phyloP scores from a whole-genome alignment of 2,797 vertebrate species.

The Sebastes kiyomatsui region DNA sequence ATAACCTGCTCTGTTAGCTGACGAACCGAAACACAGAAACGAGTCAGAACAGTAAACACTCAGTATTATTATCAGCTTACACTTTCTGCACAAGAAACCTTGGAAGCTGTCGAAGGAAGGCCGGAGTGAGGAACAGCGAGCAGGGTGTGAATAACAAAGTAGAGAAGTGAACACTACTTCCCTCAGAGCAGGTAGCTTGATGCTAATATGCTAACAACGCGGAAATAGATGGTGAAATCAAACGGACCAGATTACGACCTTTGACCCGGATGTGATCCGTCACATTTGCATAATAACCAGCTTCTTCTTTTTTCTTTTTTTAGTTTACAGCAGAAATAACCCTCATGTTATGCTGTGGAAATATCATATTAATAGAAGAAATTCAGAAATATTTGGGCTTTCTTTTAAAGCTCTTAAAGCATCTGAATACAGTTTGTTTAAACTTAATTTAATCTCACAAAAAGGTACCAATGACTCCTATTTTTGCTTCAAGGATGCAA shows the following conservation, averaged over 20 bases:
- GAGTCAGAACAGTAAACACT: background rate
- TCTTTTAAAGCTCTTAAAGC: background rate
- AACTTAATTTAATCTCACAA: background rate
- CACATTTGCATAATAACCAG: accelerated
- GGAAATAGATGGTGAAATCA: conserved; percentile 41
- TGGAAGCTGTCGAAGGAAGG: background rate
- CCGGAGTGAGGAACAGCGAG: background rate
- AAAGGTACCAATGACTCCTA: too few relatives aligned
- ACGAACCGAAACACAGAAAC: background rate
- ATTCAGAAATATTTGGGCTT: accelerated
- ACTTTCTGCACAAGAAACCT: conserved; percentile 27
- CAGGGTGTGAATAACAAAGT: background rate
- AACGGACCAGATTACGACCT: conserved; percentile 13
- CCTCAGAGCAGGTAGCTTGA: conserved; percentile 15
- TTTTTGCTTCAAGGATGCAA: too few relatives aligned
- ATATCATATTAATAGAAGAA: background rate
- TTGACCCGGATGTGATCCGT: conserved; percentile 51
- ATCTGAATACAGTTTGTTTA: background rate
- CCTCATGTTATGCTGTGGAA: background rate
- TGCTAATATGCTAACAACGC: conserved; percentile 50
- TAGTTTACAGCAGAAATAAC: background rate
- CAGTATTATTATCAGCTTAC: conserved; percentile 24
- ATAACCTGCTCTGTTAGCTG: background rate
- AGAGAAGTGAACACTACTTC: conserved; percentile 9
- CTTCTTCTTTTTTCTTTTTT: too few relatives aligned